Base-by-base conservation (phyloP, 2,888 invertebrate genomes). In the Chironomus riparius region DNA sequence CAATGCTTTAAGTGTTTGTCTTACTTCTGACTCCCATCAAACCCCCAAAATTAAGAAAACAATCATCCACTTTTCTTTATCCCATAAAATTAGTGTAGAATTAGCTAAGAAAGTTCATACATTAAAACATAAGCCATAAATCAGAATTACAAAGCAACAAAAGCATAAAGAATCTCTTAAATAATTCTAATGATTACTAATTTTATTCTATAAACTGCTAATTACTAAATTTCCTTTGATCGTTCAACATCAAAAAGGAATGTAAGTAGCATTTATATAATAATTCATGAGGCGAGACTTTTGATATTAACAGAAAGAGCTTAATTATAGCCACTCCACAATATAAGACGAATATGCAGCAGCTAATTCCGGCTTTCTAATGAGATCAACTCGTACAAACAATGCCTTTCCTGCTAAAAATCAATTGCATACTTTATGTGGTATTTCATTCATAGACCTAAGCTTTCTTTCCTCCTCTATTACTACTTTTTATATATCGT, bases 401-500 rank as follows among this genome's bases (percentile, higher is more conserved):
- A 65, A 65, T 65, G 10, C 24, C 65, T 65, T 65, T 65, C 65
- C 65, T 65, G 65, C 22, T 65, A 65, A 65, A 65, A 24, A 24
- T 24, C 21, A 65, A 65, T 24, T 65, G 22, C 21, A 65, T 21
- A 13, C 24, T 65, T 65, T 24, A 18, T 21, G 38, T 65, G 10
- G 13, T 3, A 22, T 18, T 24, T 24, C 24, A 21, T 65, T 65
- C 21, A 21, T 62, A 1, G 4, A 3, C 21, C 22, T 6, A 22
- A 24, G n/a, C 62, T 68, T 48, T 68, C 68, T 62, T 21, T 70
- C 65, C 28, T 68, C 47, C 65, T 24, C n/a, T 68, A 68, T 74
- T 74, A 68, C 74, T 47, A 47, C 48, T 74, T 38, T 38, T 74
- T 74, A 68, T 74, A 68, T 74, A 28, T 74, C 12, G 65, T 15